These are phyloP conservation scores for Spea bombifrons DNA, from an alignment of 2,113 vertebrate species.

Conservation along the genomic window DNA sequence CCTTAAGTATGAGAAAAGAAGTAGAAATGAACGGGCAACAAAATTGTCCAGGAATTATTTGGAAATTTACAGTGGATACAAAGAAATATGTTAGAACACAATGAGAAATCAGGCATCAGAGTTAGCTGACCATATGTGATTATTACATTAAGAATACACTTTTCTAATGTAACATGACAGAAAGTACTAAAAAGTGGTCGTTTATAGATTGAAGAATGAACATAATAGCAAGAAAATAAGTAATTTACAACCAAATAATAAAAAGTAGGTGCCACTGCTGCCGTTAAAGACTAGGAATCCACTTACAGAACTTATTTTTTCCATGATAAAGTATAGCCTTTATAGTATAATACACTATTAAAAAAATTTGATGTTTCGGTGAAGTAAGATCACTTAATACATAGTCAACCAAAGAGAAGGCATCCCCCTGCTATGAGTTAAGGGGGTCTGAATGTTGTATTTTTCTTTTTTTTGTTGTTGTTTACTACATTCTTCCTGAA, in stretches of 20 bases:
- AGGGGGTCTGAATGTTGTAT: neutral
- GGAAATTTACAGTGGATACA: constrained; percentile 11
- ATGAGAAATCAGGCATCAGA: neutral
- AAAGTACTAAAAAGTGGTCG: neutral
- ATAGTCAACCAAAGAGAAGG: neutral
- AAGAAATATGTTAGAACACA: constrained; percentile 13
- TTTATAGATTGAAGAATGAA: constrained; percentile 18
- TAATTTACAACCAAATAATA: constrained; percentile 33
- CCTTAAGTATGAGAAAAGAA: neutral
- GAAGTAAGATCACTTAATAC: neutral
- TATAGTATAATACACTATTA: no score
- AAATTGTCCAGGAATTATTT: constrained; percentile 14
- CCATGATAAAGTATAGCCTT: no score
- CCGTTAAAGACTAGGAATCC: neutral
- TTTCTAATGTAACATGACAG: neutral
- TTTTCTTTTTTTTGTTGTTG: neutral
- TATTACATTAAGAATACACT: neutral
- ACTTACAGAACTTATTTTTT: no score
- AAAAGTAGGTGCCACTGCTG: constrained; percentile 15
- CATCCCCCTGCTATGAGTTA: constrained; percentile 1
- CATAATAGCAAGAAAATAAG: constrained; percentile 35
- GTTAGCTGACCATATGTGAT: constrained; percentile 8
- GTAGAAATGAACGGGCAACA: constrained; percentile 21
- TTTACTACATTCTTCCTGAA: constrained; percentile 24
- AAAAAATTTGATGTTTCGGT: neutral